These are phyloP conservation scores for Spisula subtruncata DNA, from an alignment of 2,888 invertebrate genomes.

Conservation along the genomic window DNA sequence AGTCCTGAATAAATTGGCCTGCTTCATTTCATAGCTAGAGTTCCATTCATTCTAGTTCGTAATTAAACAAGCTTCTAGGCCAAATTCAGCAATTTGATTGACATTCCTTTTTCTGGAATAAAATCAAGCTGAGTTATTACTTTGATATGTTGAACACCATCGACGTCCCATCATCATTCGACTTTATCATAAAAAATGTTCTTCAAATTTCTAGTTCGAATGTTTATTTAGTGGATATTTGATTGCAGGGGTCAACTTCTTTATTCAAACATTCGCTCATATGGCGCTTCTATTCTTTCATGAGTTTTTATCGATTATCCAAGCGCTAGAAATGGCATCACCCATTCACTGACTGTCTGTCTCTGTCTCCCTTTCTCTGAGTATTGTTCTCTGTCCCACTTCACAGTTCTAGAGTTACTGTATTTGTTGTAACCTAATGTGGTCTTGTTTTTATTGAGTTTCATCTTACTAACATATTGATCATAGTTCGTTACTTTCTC, in stretches of 20 bases:
- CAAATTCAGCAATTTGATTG: too few relatives aligned
- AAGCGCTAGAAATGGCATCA: not conserved
- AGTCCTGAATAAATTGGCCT: too few relatives aligned
- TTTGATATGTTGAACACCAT: not conserved
- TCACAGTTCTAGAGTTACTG: slow-evolving; percentile 2
- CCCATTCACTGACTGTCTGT: not conserved
- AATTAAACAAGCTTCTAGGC: too few relatives aligned
- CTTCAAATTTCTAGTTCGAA: not conserved
- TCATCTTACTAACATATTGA: slow-evolving; percentile 20
- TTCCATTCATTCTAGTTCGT: too few relatives aligned
- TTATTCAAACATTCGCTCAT: not conserved
- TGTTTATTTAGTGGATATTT: not conserved
- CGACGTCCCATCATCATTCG: not conserved
- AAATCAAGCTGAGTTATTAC: too few relatives aligned
- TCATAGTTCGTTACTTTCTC: slow-evolving; percentile 10
- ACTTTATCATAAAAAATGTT: not conserved
- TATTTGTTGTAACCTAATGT: not conserved
- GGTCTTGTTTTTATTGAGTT: slow-evolving; percentile 18
- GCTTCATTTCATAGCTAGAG: too few relatives aligned
- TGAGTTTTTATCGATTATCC: not conserved
- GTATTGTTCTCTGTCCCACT: not conserved
- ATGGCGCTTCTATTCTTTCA: not conserved
- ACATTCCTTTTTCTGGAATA: too few relatives aligned
- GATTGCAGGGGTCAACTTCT: not conserved
- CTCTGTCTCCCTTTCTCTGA: not conserved